These are phyloP conservation scores for Nematostella vectensis DNA, from an alignment of 92 coral and sea anemone species.

Conservation along the genomic window DNA sequence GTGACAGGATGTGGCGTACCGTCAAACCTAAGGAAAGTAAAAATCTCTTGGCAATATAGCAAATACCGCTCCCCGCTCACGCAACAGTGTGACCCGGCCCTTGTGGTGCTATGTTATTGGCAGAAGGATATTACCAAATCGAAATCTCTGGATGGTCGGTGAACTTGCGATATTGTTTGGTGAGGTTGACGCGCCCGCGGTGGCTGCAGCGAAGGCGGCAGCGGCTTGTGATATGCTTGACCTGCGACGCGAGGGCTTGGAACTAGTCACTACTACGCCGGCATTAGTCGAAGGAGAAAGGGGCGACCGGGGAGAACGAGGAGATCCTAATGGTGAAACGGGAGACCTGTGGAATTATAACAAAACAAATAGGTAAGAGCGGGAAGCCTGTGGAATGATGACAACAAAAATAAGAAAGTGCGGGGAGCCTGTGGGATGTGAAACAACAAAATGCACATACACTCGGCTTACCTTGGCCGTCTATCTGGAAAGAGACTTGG, in stretches of 20 bases:
- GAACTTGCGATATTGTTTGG: slow-evolving; percentile 47
- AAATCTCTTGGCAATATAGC: too few species aligned
- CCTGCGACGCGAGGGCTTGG: slow-evolving; percentile 82
- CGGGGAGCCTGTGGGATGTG: too few species aligned
- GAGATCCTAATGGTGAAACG: slow-evolving; percentile 64
- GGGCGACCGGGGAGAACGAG: slow-evolving; percentile 75
- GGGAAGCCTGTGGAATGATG: too few species aligned
- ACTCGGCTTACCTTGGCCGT: slow-evolving; percentile 21
- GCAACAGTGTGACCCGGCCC: too few species aligned
- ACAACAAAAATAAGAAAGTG: too few species aligned
- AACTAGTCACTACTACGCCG: slow-evolving; percentile 96
- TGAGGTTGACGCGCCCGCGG: slow-evolving; percentile 97
- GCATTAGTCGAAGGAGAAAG: slow-evolving; percentile 60
- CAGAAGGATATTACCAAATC: slow-evolving; percentile 81
- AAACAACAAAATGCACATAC: too few species aligned
- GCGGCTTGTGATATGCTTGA: slow-evolving; percentile 97
- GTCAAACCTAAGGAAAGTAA: slow-evolving; percentile 46
- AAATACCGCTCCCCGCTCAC: too few species aligned
- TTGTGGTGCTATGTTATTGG: too few species aligned
- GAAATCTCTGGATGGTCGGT: slow-evolving; percentile 62
- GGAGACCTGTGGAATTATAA: slow-evolving; percentile 38
- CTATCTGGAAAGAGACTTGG: slow-evolving; percentile 36
- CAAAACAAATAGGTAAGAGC: too few species aligned
- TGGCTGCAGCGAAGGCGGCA: slow-evolving; percentile 99
- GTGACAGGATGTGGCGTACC: slow-evolving; percentile 69